phyloP scores from a whole-genome alignment of 1,140 invertebrate genomes.

The Heliconius hermathena region DNA sequence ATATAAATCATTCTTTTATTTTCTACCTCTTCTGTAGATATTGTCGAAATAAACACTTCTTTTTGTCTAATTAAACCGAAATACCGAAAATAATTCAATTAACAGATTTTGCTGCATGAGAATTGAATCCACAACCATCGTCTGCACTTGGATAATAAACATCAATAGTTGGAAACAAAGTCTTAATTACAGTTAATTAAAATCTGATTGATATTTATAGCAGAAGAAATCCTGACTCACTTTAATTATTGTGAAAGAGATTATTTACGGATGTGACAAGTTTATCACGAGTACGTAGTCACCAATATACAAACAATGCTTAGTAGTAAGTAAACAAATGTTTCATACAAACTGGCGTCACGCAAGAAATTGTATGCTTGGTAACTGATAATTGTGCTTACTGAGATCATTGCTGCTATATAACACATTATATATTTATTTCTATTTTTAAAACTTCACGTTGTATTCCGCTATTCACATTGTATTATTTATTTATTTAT shows the following conservation, averaged over 20 bases:
- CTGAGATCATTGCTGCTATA: neutral
- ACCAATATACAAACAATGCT: conserved; percentile 10
- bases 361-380: neutral
- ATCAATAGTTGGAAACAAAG: neutral
- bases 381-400: neutral
- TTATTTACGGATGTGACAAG: conserved; percentile 14
- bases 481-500: too few species aligned
- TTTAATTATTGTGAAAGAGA: conserved; percentile 24
- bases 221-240: conserved; percentile 12
- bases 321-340: conserved; percentile 11
- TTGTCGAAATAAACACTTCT: too few species aligned
- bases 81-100: too few species aligned
- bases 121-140: neutral
- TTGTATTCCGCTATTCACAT: too few species aligned
- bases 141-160: neutral
- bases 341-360: conserved; percentile 4
- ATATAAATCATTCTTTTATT: too few species aligned
- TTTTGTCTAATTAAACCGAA: too few species aligned
- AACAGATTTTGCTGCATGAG: neutral
- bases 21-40: too few species aligned
- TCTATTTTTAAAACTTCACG: too few species aligned
- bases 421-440: neutral
- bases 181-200: neutral
- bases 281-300: conserved; percentile 17
- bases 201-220: neutral